phyloP scores from a whole-genome alignment of 2,113 vertebrate genomes.

The Crotalus horridus region DNA sequence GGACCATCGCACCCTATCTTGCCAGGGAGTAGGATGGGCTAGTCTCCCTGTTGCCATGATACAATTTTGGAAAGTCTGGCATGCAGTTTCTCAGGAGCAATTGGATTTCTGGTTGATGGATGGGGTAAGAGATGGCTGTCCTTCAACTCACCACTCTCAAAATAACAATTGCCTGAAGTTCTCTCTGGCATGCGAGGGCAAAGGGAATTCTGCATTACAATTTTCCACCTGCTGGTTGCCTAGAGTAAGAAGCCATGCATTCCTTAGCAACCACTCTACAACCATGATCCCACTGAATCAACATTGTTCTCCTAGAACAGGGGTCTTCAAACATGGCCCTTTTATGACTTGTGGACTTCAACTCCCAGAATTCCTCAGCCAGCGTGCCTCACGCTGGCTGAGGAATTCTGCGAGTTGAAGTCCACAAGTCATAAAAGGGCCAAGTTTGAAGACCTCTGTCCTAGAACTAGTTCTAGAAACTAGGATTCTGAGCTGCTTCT shows the following conservation, averaged over 20 bases:
- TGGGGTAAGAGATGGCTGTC: not conserved
- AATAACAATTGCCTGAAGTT: not conserved
- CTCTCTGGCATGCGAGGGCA: too few relatives aligned
- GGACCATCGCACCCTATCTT: not conserved
- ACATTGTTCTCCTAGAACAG: not conserved
- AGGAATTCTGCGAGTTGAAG: too few relatives aligned
- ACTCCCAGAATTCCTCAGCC: too few relatives aligned
- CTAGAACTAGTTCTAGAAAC: not conserved
- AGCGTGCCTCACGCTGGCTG: too few relatives aligned
- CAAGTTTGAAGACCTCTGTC: too few relatives aligned
- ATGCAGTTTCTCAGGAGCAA: not conserved
- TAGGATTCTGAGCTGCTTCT: not conserved
- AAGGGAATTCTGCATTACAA: too few relatives aligned
- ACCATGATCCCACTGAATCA: not conserved
- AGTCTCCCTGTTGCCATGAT: not conserved
- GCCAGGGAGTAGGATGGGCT: not conserved
- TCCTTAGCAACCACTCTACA: not conserved
- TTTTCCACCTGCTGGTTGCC: not conserved
- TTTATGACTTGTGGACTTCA: too few relatives aligned
- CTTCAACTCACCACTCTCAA: not conserved
- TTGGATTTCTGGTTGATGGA: not conserved
- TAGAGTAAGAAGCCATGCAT: not conserved
- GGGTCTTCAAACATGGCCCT: too few relatives aligned
- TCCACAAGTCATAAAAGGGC: too few relatives aligned
- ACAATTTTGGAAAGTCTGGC: not conserved